These are phyloP conservation scores for Conger conger DNA, from an alignment of 2,113 vertebrate genomes.

Conservation along the genomic window DNA sequence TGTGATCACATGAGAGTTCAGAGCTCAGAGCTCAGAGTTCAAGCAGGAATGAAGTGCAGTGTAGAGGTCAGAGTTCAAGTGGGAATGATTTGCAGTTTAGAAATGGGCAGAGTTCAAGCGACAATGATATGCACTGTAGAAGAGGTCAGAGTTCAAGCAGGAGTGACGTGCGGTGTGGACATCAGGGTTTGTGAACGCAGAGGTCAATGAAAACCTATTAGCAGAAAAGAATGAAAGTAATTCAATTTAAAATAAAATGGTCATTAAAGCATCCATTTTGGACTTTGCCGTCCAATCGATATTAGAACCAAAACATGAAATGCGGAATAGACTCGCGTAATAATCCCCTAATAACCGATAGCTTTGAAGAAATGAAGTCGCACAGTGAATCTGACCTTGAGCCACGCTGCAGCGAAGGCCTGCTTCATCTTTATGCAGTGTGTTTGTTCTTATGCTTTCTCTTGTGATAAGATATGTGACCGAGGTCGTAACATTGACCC, in stretches of 20 bases:
- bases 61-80: too few species aligned
- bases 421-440: not conserved
- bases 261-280: not conserved
- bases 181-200: not conserved
- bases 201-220: not conserved
- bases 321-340: not conserved
- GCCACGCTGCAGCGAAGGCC: not conserved
- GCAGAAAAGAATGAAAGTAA: not conserved
- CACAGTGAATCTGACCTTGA: not conserved
- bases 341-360: too few species aligned
- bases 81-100: too few species aligned
- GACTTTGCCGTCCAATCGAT: not conserved
- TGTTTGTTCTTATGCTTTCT: not conserved
- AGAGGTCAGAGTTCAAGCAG: too few species aligned
- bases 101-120: too few species aligned
- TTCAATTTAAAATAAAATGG: not conserved
- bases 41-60: too few species aligned
- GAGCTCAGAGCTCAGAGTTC: too few species aligned
- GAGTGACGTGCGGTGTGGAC: too few species aligned
- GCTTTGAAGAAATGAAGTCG: not conserved
- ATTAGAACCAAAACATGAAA: not conserved
- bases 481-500: not conserved
- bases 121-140: too few species aligned
- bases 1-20: too few species aligned
- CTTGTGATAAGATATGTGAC: not conserved